phyloP scores from a whole-genome alignment of 1,140 invertebrate genomes.

The Drosophila tsacasi region DNA sequence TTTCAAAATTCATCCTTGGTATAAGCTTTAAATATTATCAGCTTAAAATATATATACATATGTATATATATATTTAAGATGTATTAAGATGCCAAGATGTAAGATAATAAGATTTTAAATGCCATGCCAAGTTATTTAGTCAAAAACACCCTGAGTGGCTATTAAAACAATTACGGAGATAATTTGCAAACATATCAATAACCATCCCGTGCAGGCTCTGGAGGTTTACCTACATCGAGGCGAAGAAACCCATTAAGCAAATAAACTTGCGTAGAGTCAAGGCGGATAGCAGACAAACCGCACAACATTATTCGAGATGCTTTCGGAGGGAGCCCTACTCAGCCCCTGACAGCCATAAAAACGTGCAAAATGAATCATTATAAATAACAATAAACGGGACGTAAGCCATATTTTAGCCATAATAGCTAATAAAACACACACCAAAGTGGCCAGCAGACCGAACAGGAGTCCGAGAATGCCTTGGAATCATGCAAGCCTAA shows the following conservation, averaged over 20 bases:
- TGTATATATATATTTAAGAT: too few relatives aligned
- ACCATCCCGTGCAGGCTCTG: not conserved
- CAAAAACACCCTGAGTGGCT: conserved; percentile 11
- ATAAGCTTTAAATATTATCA: too few relatives aligned
- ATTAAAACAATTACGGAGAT: conserved; percentile 39
- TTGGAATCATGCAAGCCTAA: conserved; percentile 74
- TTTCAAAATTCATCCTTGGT: too few relatives aligned
- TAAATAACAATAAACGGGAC: conserved; percentile 81
- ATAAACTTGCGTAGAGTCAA: conserved; percentile 44
- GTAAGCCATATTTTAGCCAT: conserved; percentile 79
- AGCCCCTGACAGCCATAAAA: conserved; percentile 72
- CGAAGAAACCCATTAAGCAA: conserved; percentile 41
- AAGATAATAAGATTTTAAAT: too few relatives aligned
- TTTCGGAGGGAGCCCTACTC: conserved; percentile 42
- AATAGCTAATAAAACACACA: conserved; percentile 81
- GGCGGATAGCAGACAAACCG: conserved; percentile 51
- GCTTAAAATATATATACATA: too few relatives aligned
- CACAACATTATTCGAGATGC: conserved; percentile 49
- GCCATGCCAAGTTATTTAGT: not conserved
- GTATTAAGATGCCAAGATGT: not conserved
- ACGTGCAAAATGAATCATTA: conserved; percentile 80
- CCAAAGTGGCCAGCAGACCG: conserved; percentile 58
- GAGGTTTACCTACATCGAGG: conserved; percentile 1
- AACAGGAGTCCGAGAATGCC: conserved; percentile 33
- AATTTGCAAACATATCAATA: conserved; percentile 52